A percentile compares a stretch with the other conserved stretches of the same genome.
Evolutionary conservation across 2,113 vertebrate genomes (phyloP).

Genomic region (Dasyornis broadbenti): DNA sequence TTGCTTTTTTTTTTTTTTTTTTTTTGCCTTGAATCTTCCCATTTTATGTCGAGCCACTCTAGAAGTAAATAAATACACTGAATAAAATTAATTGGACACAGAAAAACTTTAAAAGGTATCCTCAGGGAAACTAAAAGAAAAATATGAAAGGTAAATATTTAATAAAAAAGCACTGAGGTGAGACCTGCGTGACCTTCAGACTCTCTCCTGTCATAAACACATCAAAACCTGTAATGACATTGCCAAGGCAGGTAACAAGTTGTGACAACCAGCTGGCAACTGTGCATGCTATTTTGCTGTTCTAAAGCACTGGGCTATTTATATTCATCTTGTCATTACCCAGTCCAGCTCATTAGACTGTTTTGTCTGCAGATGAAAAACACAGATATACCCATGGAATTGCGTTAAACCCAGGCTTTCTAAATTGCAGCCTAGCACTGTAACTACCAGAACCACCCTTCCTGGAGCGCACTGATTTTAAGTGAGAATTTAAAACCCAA

Average conservation of each 20-base stretch:
- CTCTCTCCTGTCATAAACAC: neutral
- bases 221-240: neutral
- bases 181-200: neutral
- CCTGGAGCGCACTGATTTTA: neutral
- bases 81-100: neutral
- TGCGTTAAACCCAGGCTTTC: neutral
- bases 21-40: neutral
- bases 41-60: neutral
- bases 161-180: neutral
- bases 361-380: neutral
- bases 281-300: neutral
- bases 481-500: neutral
- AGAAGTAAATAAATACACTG: neutral
- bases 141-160: neutral
- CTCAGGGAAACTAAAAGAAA: neutral
- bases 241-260: neutral
- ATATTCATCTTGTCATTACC: neutral
- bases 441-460: neutral
- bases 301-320: neutral
- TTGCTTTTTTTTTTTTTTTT: neutral
- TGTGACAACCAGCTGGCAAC: neutral
- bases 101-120: neutral
- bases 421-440: neutral
- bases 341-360: neutral
- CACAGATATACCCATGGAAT: fast-evolving